Base-by-base conservation (phyloP, 2,113 vertebrate genomes). In the Stigmatopora argus region DNA sequence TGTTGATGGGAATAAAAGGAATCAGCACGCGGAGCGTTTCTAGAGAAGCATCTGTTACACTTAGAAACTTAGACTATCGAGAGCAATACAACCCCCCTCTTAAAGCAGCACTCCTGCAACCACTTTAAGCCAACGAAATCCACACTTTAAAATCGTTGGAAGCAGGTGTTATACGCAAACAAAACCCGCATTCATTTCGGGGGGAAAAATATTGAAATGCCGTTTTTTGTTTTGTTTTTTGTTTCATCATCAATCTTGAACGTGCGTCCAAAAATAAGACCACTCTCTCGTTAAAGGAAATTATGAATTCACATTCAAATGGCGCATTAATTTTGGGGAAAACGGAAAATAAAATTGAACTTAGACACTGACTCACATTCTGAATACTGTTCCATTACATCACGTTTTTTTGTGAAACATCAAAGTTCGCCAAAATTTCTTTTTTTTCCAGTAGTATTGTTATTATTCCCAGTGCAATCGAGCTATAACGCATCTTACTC, bases 1-100 rank as follows among this genome's bases (percentile, higher is more conserved):
- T 98, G 95, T 87, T 84, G 89, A 88, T 77, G 90, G 86, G 93
- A 96, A 97, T 94, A 96, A 96, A 94, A 92, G 90, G 89, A 93
- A 92, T 90, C 92, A 81, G 85, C 93, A 94, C 93, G 94, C 94
- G 94, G 92, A 94, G 92, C 88, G 87, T 90, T 91, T 94, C 91
- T 91, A 94, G 93, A 95, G 92, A 92, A 88, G 95, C 96, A 97
- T 98, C 96, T 97, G 96, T 98, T 98, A 97, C 96, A 98, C 94
- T 96, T 93, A 92, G 94, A 94, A 97, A 97, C 94, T 95, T 94
- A 97, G 94, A 96, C 93, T 93, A 95, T 96, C 92, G 93, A 93
- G 92, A 90, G 89, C 89, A 88, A 89, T 89, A 90, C 81, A 83
- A 71, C 79, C 84, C 78, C 73, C 75, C 76, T 69, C 78, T 81